Percentiles rank a stretch among this genome's conserved stretches.
Conservation (phyloP, 2,888 invertebrate species). For the Fragum fragum region DNA sequence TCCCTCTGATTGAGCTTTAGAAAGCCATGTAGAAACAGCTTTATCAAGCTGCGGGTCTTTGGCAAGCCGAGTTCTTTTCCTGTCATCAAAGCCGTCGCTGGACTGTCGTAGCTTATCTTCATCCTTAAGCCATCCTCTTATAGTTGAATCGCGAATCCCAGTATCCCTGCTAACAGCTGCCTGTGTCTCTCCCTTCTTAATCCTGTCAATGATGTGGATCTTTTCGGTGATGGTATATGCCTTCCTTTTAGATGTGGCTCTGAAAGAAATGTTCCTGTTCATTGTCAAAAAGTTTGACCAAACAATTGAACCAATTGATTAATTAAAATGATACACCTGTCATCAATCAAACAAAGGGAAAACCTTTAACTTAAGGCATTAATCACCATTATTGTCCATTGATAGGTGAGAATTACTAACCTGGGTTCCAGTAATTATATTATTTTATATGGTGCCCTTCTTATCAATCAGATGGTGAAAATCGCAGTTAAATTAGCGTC, state of each 20-base stretch:
- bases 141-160: neutral
- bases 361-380: too few species aligned
- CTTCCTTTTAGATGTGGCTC: neutral
- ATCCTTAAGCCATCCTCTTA: neutral
- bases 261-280: neutral
- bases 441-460: too few species aligned
- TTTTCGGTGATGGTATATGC: neutral
- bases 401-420: too few species aligned
- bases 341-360: too few species aligned
- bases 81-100: neutral
- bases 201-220: neutral
- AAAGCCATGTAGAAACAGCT: neutral
- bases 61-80: neutral
- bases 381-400: too few species aligned
- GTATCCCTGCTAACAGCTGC: neutral
- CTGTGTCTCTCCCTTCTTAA: neutral
- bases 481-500: too few species aligned
- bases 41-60: neutral
- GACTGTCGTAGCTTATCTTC: neutral
- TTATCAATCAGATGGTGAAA: too few species aligned
- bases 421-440: too few species aligned
- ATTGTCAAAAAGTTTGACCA: too few species aligned
- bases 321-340: too few species aligned
- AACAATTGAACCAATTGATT: too few species aligned
- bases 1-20: neutral